Base-by-base conservation (phyloP, 2,797 vertebrate genomes). In the Carapus acus region DNA sequence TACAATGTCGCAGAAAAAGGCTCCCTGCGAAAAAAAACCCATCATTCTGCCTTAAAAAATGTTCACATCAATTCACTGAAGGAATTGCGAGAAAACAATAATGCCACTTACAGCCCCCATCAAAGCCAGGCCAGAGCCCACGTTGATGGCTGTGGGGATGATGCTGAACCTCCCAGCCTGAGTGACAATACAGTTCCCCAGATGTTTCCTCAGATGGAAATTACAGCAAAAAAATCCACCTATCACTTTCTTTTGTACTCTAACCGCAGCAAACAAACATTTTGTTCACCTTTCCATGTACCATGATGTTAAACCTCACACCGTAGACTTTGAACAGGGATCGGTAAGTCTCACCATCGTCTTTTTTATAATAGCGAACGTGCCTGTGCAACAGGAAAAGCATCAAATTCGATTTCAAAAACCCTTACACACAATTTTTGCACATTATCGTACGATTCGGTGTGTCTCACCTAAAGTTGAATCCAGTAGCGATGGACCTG, bases 151-250 rank as follows among this genome's bases (percentile, higher is more conserved):
- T 3, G 91, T 93, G 36, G 93, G 92, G 56, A 96, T 83, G 64
- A 97, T 90, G 70, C 65, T 91, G 77, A 97, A 96, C 67, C 86
- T 93, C 42, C 94, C 93, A 1, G 91, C 93, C 94, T 97, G 43
- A 44, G 51, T n/a, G 29, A 63, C n/a, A n/a, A 15, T 49, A 14
- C 3, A 54, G 2, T 49, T 50, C 48, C n/a, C n/a, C n/a, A 33
- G 31, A n/a, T n/a, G n/a, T n/a, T n/a, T n/a, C n/a, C n/a, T n/a
- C 11, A 7, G 31, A 33, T 3, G 11, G 9, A 33, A 33, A 8
- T 7, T 12, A 33, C 14, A n/a, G n/a, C 6, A 12, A 11, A 33
- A 7, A n/a, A n/a, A n/a, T n/a, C n/a, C n/a, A n/a, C n/a, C n/a
- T n/a, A n/a, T n/a, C n/a, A n/a, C n/a, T n/a, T n/a, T n/a, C n/a